Conservation (phyloP, 2,888 invertebrate genomes). For the Ernsta delagoae region DNA sequence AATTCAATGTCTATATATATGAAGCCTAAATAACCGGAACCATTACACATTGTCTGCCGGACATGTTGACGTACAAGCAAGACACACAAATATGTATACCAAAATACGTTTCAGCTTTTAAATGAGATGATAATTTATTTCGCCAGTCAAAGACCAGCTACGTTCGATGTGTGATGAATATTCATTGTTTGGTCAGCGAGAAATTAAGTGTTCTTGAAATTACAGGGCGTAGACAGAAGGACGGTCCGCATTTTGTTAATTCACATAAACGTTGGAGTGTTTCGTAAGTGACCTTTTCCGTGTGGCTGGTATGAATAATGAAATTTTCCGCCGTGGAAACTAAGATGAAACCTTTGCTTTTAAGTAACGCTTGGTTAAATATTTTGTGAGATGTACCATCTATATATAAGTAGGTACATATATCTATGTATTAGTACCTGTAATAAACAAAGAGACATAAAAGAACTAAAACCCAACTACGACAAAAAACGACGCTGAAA, state of each 20-base stretch:
- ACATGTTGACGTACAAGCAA: slow-evolving; percentile 28
- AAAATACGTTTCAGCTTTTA: slow-evolving; percentile 27
- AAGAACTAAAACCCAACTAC: too few relatives aligned
- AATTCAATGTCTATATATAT: slow-evolving; percentile 35
- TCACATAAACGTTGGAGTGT: slow-evolving; percentile 27
- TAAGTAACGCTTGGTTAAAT: neutral
- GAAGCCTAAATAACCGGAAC: slow-evolving; percentile 35
- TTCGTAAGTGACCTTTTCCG: slow-evolving; percentile 28
- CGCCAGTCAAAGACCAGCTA: slow-evolving; percentile 39
- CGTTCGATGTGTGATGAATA: slow-evolving; percentile 42
- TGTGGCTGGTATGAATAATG: slow-evolving; percentile 31
- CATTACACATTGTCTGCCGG: slow-evolving; percentile 20
- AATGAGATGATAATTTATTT: slow-evolving; percentile 44
- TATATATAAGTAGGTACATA: too few relatives aligned
- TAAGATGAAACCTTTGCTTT: neutral
- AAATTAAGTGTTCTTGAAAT: slow-evolving; percentile 41
- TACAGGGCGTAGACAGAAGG: slow-evolving; percentile 27
- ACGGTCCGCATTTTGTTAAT: slow-evolving; percentile 31
- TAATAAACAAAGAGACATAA: too few relatives aligned
- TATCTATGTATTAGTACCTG: too few relatives aligned
- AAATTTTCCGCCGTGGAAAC: slow-evolving; percentile 23
- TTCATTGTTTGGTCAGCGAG: slow-evolving; percentile 42
- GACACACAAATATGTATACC: slow-evolving; percentile 27
- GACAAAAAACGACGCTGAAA: too few relatives aligned
- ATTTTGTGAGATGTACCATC: too few relatives aligned